Evolutionary conservation across 1,140 invertebrate species (phyloP), one percentile per base, ranked within the genome.

Genomic region (Acromyrmex heyeri): DNA sequence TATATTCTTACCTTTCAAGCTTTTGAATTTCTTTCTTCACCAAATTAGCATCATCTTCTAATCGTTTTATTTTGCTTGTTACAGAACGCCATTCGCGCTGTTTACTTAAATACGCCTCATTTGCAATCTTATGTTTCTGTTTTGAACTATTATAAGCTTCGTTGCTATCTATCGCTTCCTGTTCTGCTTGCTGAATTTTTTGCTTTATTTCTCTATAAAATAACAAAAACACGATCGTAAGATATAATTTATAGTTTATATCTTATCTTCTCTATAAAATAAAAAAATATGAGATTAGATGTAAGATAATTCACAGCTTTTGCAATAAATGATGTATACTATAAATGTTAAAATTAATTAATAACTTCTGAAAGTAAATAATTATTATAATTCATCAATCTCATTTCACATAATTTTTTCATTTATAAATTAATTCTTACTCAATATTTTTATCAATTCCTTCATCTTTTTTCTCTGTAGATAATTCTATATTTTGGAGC

Each of bases 21-120:
- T 90, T 87, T 30, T 94, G 65, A 64, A 95, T 93, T 87, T 93
- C 94, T 7, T 72, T 76, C 38, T 86, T 67, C 0, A 95, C 65
- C 2, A 76, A 70, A 16, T 64, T 30, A 59, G 95, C 91, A 85
- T 95, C 93, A 6, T 77, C 76, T 73, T 93, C 91, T 0, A 87
- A 87, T 62, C 92, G 87, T 85, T 94, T 90, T 10, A 92, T 92
- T 4, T 72, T 69, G 50, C 0, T 55, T 61, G 91, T 79, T 4
- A 62, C 6, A 34, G 48, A 78, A 59, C 62, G 86, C 77, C 83
- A 87, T 30, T 92, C 87, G 6, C 87, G 88, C 7, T 72, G n/a
- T 87, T 93, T 95, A 1, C 7, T 70, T 10, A 18, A 44, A 65
- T 89, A 57, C 0, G 16, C n/a, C 2, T 91, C 87, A 88, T 92